Conservation (phyloP, 2,797 vertebrate genomes). For the Pelobates cultripes region DNA sequence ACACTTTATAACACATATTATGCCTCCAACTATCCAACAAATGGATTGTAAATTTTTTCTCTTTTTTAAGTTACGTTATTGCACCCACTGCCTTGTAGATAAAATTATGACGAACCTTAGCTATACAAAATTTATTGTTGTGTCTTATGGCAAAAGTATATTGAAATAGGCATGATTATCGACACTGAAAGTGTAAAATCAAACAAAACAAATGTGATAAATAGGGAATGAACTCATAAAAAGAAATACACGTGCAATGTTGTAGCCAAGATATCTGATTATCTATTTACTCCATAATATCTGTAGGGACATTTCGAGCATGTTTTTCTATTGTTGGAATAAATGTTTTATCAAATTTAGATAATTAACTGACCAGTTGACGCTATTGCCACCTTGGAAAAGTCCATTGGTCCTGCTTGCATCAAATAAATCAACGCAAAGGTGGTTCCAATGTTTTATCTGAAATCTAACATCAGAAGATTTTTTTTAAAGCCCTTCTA, state of each 20-base stretch:
- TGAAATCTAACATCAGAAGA: too few relatives aligned
- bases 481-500: too few relatives aligned
- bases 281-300: neutral
- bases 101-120: neutral
- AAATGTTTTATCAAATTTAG: too few relatives aligned
- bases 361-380: too few relatives aligned
- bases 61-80: neutral
- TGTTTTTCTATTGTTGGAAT: too few relatives aligned
- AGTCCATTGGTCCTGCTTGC: too few relatives aligned
- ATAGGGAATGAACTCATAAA: neutral
- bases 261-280: neutral
- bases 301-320: neutral
- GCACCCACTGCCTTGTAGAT: neutral
- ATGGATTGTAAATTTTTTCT: constrained; percentile 15
- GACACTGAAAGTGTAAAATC: neutral
- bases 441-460: too few relatives aligned
- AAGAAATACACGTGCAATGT: neutral
- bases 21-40: constrained; percentile 9
- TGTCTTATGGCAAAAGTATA: neutral
- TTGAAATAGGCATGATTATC: neutral
- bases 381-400: too few relatives aligned
- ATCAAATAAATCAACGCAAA: too few relatives aligned
- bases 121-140: neutral
- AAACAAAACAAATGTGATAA: neutral
- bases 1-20: constrained; percentile 27